Conservation (phyloP, 2,888 invertebrate species). For the Enchytraeus crypticus region DNA sequence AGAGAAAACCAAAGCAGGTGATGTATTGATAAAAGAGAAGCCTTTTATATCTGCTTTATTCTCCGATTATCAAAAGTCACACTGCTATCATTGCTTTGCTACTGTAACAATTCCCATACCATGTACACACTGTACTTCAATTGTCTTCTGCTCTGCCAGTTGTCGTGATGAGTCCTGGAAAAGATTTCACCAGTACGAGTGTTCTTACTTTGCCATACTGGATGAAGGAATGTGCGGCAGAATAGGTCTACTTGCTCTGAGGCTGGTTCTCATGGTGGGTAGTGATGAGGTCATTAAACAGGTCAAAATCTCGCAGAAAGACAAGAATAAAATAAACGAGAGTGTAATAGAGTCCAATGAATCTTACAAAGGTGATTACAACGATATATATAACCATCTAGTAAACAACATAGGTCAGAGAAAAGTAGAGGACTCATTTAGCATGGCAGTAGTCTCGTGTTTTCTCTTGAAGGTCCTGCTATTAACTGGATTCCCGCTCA, state of each 20-base stretch:
- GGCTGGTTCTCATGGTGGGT: slow-evolving; percentile 15
- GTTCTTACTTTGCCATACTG: slow-evolving; percentile 19
- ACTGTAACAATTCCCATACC: slow-evolving; percentile 14
- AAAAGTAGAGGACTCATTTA: slow-evolving; percentile 56
- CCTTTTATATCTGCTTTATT: slow-evolving; percentile 69
- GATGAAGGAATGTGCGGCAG: slow-evolving; percentile 12
- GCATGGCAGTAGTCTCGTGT: slow-evolving; percentile 55
- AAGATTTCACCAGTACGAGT: slow-evolving; percentile 22
- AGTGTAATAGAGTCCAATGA: background rate
- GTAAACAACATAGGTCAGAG: slow-evolving; percentile 65
- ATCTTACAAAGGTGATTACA: slow-evolving; percentile 42
- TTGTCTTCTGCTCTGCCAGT: slow-evolving; percentile 20
- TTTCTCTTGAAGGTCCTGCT: slow-evolving; percentile 38
- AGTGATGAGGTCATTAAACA: slow-evolving; percentile 2
- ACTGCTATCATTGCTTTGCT: slow-evolving; percentile 60
- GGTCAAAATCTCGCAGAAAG: background rate
- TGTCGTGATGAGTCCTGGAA: slow-evolving; percentile 18
- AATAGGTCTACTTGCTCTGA: slow-evolving; percentile 23
- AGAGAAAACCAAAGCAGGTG: slow-evolving; percentile 54
- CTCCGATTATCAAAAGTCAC: slow-evolving; percentile 53
- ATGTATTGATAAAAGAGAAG: slow-evolving; percentile 67
- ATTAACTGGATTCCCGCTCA: slow-evolving; percentile 22
- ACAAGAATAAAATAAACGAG: background rate
- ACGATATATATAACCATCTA: slow-evolving; percentile 60
- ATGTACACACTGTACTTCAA: slow-evolving; percentile 18